Evolutionary conservation across 2,888 invertebrate species (phyloP).

Genomic region (Zaprionus lineosus): DNA sequence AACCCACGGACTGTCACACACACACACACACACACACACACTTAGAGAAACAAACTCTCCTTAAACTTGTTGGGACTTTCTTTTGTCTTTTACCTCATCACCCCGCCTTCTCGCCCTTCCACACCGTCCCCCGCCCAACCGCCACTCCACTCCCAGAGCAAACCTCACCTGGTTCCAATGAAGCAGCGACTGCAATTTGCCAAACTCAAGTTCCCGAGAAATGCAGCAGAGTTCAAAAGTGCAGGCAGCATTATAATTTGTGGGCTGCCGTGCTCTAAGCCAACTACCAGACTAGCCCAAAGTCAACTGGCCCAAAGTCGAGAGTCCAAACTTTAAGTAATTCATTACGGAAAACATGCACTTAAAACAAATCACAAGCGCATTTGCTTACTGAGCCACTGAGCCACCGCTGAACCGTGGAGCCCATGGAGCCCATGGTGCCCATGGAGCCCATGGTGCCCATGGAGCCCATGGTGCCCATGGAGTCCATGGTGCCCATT

Average conservation of each 20-base stretch:
- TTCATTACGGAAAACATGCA: slow-evolving; percentile 64
- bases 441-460: too few species aligned
- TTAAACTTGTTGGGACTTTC: slow-evolving; percentile 58
- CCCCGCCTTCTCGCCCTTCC: not conserved
- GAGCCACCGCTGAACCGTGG: not conserved
- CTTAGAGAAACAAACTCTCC: slow-evolving; percentile 41
- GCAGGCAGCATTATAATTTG: slow-evolving; percentile 74
- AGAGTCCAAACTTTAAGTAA: slow-evolving; percentile 55
- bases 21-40: slow-evolving; percentile 9
- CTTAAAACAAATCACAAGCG: slow-evolving; percentile 61
- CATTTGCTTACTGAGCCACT: slow-evolving; percentile 40
- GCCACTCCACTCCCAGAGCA: slow-evolving; percentile 14
- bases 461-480: too few species aligned
- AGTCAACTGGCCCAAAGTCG: slow-evolving; percentile 41
- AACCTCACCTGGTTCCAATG: slow-evolving; percentile 59
- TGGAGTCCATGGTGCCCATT: too few species aligned
- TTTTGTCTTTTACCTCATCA: slow-evolving; percentile 46
- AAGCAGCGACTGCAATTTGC: slow-evolving; percentile 68
- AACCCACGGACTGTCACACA: slow-evolving; percentile 52
- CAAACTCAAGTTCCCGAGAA: slow-evolving; percentile 45
- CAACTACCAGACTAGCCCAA: slow-evolving; percentile 45
- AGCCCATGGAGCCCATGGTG: too few species aligned
- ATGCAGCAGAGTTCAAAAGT: slow-evolving; percentile 68
- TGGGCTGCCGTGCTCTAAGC: slow-evolving; percentile 70
- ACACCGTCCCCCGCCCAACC: not conserved